Evolutionary conservation across 1,140 invertebrate genomes (phyloP).

Genomic region (Ostrea edulis): DNA sequence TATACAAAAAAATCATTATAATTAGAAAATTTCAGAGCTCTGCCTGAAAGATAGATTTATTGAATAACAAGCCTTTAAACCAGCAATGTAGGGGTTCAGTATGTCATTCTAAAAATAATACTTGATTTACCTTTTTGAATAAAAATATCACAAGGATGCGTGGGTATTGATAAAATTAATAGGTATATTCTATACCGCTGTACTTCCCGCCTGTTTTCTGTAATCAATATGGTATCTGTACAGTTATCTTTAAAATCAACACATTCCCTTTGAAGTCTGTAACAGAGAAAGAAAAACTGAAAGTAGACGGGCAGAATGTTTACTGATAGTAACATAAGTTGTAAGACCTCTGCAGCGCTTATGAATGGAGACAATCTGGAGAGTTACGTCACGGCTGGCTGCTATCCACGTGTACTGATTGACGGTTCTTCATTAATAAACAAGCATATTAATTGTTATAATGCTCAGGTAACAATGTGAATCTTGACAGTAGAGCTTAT

Average conservation of each 20-base stretch:
- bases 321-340: not conserved
- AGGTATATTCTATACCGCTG: not conserved
- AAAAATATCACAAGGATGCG: too few relatives aligned
- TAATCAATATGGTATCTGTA: not conserved
- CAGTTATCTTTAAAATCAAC: not conserved
- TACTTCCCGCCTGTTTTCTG: not conserved
- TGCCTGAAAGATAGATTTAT: too few relatives aligned
- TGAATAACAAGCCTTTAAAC: too few relatives aligned
- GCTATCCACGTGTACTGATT: not conserved
- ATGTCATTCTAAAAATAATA: too few relatives aligned
- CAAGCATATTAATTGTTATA: slow-evolving; percentile 35
- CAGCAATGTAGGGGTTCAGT: too few relatives aligned
- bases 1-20: too few relatives aligned
- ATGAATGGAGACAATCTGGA: slow-evolving; percentile 5
- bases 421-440: slow-evolving; percentile 34
- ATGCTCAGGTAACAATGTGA: slow-evolving; percentile 14
- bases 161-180: not conserved
- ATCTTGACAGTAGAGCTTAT: slow-evolving; percentile 25
- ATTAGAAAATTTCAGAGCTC: too few relatives aligned
- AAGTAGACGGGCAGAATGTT: not conserved
- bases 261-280: slow-evolving; percentile 7
- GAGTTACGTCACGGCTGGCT: not conserved
- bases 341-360: not conserved
- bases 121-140: too few relatives aligned
- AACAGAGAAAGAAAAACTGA: not conserved